Conservation (phyloP, 2,888 invertebrate genomes). For the Crocallis elinguaria region DNA sequence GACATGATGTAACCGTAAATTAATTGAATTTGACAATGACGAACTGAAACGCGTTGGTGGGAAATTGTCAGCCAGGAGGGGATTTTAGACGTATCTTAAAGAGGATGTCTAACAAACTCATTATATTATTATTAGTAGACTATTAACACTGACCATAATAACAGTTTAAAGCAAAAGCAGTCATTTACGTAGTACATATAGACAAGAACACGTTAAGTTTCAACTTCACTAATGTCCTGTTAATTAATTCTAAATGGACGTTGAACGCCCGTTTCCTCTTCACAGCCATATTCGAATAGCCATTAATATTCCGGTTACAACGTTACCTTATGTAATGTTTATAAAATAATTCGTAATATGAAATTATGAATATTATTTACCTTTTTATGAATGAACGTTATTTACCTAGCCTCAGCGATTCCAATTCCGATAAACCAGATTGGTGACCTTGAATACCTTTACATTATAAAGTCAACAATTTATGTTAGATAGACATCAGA, state of each 20-base stretch:
- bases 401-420: slow-evolving; percentile 28
- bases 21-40: slow-evolving; percentile 44
- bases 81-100: slow-evolving; percentile 38
- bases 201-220: slow-evolving; percentile 23
- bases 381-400: too few species aligned
- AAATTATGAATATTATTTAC: too few species aligned
- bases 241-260: slow-evolving; percentile 45
- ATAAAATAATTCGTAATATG: slow-evolving; percentile 31
- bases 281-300: slow-evolving; percentile 42
- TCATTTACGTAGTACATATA: slow-evolving; percentile 7
- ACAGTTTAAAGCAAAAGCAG: slow-evolving; percentile 6
- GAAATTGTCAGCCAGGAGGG: slow-evolving; percentile 34
- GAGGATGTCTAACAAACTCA: slow-evolving; percentile 35
- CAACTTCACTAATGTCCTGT: slow-evolving; percentile 38
- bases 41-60: slow-evolving; percentile 43
- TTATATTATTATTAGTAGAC: too few species aligned
- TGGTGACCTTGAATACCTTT: slow-evolving; percentile 39
- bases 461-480: slow-evolving; percentile 28
- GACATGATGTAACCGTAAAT: slow-evolving; percentile 40
- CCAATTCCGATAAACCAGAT: slow-evolving; percentile 36
- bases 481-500: slow-evolving; percentile 25
- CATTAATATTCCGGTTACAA: slow-evolving; percentile 51
- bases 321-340: slow-evolving; percentile 38
- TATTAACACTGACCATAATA: not conserved
- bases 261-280: slow-evolving; percentile 42